Conservation (phyloP, 2,797 vertebrate genomes). For the Eulemur mongoz region DNA sequence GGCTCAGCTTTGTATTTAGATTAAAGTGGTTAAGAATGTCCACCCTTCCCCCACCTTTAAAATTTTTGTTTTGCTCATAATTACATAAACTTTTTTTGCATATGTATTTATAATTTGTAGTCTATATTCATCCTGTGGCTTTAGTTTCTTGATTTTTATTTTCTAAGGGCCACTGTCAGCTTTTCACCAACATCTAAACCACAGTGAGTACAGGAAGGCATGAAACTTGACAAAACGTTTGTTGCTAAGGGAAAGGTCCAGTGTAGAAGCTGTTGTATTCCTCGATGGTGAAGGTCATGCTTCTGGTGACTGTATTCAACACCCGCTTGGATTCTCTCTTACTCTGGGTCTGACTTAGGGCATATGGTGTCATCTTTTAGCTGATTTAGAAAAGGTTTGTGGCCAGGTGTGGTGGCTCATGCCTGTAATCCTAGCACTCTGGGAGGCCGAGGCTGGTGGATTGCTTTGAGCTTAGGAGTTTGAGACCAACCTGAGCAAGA, state of each 20-base stretch:
- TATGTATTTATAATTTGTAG: neutral
- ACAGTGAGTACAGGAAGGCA: neutral
- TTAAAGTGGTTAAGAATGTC: neutral
- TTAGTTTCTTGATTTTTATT: conserved; percentile 19
- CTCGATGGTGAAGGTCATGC: neutral
- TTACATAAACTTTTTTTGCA: neutral
- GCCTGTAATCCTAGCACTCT: too few species aligned
- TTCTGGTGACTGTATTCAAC: neutral
- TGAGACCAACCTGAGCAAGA: too few species aligned
- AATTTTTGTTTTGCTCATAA: neutral
- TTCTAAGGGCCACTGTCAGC: neutral
- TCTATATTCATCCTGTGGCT: neutral
- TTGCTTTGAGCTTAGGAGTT: too few species aligned
- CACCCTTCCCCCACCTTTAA: neutral
- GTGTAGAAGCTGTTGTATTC: neutral
- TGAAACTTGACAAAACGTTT: neutral
- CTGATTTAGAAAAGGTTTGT: neutral
- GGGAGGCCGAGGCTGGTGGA: too few species aligned
- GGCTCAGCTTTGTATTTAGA: neutral
- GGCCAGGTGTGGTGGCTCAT: too few species aligned
- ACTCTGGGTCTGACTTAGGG: neutral
- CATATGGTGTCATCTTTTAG: neutral
- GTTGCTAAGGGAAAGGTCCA: neutral
- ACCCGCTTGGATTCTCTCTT: neutral
- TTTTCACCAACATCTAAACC: neutral